Base-by-base conservation (phyloP, 30 jellyfish, hydroid and myxozoan genomes). In the Hydractinia echinata region DNA sequence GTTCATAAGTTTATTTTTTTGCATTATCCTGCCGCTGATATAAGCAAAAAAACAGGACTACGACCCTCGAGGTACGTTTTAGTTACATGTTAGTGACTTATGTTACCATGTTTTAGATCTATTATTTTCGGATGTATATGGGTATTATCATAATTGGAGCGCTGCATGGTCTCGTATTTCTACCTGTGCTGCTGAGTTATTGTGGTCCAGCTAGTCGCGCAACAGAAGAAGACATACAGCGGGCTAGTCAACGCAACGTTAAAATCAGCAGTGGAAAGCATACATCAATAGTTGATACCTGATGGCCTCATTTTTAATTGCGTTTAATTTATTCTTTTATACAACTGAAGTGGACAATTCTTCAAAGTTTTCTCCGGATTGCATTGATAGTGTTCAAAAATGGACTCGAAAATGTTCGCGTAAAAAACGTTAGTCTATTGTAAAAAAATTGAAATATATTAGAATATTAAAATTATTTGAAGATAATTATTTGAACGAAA, bases 51-150 rank as follows among this genome's bases (percentile, higher is more conserved):
- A 30, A 30, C 44, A 30, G 44, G 44, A 30, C 44, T 30, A 30
- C 44, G 44, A 30, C 44, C 44, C 44, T 30, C 44, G 44, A 30
- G 44, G 44, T 30, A 30, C 1, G 44, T 30, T 30, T 30, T 30
- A 30, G 44, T 30, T 30, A 30, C 2, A 30, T 30, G 44, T 30
- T 48, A 7, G 73, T 13, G 74, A 64, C 11, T 81, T 68, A 16
- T 7, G n/a, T n/a, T n/a, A n/a, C n/a, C n/a, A n/a, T n/a, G 5
- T 61, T 71, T n/a, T 81, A 92, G 98, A 83, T 87, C 8, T 94
- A 83, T 85, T 94, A 94, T 76, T 94, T 94, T 87, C 87, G 96
- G 39, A 94, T 94, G 99, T 94, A 94, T 76, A 86, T 94, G 76
- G 96, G 96, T 5, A 86, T 89, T 8, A 89, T 94, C 55, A 11